phyloP scores from a whole-genome alignment of 1,140 invertebrate genomes.

The Drosophila aff. region DNA sequence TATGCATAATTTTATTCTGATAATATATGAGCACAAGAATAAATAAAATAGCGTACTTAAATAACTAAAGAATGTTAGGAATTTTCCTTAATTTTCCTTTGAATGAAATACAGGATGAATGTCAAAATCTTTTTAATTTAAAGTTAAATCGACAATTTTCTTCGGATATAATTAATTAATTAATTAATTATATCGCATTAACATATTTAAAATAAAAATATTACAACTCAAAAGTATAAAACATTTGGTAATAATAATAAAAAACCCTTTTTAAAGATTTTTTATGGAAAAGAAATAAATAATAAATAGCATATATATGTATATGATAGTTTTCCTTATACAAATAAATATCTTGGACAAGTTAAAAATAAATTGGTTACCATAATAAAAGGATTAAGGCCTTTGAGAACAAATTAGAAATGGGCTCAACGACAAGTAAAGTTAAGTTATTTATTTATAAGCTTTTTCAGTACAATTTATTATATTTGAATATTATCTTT shows the following conservation, averaged over 20 bases:
- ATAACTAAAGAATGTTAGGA: neutral
- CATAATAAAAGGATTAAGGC: neutral
- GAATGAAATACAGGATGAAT: too few species aligned
- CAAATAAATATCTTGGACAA: neutral
- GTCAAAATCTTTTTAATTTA: too few species aligned
- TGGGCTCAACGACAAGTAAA: neutral
- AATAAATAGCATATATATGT: neutral
- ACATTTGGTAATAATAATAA: too few species aligned
- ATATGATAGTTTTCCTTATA: neutral
- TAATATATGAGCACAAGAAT: too few species aligned
- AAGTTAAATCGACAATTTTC: too few species aligned
- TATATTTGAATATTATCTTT: too few species aligned
- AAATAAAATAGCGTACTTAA: neutral
- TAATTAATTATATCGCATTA: too few species aligned
- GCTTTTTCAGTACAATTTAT: neutral
- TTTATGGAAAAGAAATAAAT: neutral
- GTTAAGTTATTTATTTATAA: neutral
- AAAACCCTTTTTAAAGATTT: too few species aligned
- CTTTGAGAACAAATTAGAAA: neutral
- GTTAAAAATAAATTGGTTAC: neutral
- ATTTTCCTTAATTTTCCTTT: neutral
- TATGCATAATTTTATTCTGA: too few species aligned
- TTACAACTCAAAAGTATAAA: too few species aligned
- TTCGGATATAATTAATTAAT: too few species aligned
- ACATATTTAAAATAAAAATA: too few species aligned